These are phyloP conservation scores for Lepidocolaptes lacrymiger DNA, from an alignment of 2,797 vertebrate genomes.

Conservation along the genomic window DNA sequence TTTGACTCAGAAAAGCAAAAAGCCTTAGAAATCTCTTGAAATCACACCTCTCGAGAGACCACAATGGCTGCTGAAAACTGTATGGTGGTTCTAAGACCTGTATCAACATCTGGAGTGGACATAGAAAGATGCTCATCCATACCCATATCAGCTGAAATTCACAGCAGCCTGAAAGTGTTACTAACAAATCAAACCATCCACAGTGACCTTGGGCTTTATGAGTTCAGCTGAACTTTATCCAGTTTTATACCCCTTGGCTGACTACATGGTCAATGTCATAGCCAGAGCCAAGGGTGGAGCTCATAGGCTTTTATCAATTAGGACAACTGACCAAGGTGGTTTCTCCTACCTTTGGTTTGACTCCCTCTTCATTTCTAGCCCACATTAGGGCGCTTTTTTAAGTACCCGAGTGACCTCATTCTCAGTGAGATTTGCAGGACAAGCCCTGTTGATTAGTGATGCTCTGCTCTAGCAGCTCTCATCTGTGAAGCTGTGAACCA, in stretches of 20 bases:
- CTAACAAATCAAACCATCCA: background rate
- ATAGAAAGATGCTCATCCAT: background rate
- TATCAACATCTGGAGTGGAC: background rate
- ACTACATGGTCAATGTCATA: background rate
- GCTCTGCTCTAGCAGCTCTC: background rate
- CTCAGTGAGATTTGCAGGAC: background rate
- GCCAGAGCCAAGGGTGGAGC: background rate
- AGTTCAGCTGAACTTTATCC: background rate
- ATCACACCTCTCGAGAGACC: background rate
- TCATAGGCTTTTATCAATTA: background rate
- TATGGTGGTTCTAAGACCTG: background rate
- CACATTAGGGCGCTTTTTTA: background rate
- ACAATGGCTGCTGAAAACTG: background rate
- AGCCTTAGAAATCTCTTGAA: background rate
- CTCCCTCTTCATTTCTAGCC: background rate
- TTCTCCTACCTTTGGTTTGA: background rate
- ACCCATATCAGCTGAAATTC: background rate
- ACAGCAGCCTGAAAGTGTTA: background rate
- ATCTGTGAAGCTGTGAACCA: background rate
- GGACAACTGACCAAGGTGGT: background rate
- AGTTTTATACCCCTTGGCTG: background rate
- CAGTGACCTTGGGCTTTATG: background rate
- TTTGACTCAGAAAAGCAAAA: background rate
- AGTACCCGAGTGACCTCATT: background rate
- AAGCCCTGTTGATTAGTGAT: background rate